Evolutionary conservation across 1,140 invertebrate genomes (phyloP).

Genomic region (Drosophila dunni): DNA sequence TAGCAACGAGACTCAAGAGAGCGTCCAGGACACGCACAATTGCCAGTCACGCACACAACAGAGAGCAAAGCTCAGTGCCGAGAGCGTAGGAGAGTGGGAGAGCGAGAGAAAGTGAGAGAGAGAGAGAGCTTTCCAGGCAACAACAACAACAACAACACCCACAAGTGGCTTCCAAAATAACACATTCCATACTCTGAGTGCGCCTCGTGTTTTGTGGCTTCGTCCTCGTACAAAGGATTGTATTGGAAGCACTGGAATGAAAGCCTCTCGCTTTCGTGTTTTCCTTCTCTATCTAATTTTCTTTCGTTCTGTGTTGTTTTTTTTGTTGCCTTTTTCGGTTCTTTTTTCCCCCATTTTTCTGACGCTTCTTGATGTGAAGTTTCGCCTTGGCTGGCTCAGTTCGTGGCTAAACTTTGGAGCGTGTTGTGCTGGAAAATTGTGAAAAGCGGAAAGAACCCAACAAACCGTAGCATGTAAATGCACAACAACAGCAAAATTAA

Average conservation of each 20-base stretch:
- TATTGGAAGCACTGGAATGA: slow-evolving; percentile 60
- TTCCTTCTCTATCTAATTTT: slow-evolving; percentile 13
- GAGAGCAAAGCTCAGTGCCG: slow-evolving; percentile 37
- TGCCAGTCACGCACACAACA: slow-evolving; percentile 46
- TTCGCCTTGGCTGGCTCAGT: slow-evolving; percentile 69
- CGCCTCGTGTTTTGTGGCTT: slow-evolving; percentile 8
- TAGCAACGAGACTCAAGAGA: neutral
- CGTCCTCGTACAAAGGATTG: slow-evolving; percentile 69
- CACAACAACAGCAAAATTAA: slow-evolving; percentile 13
- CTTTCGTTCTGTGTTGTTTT: slow-evolving; percentile 10
- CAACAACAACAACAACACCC: slow-evolving; percentile 23
- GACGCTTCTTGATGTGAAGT: slow-evolving; percentile 47
- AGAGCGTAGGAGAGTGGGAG: slow-evolving; percentile 14
- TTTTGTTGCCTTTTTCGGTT: slow-evolving; percentile 30
- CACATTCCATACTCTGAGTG: slow-evolving; percentile 54
- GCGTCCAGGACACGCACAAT: slow-evolving; percentile 47
- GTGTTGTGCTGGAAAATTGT: slow-evolving; percentile 78
- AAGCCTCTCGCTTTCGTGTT: slow-evolving; percentile 43
- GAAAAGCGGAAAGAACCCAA: slow-evolving; percentile 45
- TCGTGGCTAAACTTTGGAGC: slow-evolving; percentile 82
- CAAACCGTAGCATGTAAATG: slow-evolving; percentile 34
- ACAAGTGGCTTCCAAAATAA: slow-evolving; percentile 72
- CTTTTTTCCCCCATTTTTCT: slow-evolving; percentile 15
- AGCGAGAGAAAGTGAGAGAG: slow-evolving; percentile 29
- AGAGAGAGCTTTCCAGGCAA: slow-evolving; percentile 57